phyloP scores from a whole-genome alignment of 2,113 vertebrate genomes.

The Sorex fumeus region DNA sequence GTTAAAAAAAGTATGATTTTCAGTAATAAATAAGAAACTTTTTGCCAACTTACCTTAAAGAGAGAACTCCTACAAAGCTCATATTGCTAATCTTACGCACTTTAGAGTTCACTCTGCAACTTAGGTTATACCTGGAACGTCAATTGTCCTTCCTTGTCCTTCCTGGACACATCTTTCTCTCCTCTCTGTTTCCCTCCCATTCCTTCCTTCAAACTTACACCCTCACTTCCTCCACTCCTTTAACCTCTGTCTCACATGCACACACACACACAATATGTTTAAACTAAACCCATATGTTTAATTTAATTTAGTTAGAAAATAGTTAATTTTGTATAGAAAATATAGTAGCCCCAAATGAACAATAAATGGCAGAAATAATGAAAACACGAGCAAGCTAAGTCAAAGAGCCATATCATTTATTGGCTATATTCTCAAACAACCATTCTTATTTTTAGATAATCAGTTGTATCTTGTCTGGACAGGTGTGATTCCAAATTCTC shows the following conservation, averaged over 20 bases:
- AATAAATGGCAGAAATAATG: conserved; percentile 52
- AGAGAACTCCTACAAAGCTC: conserved; percentile 39
- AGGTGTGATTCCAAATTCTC: conserved; percentile 46
- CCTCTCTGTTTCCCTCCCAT: background rate
- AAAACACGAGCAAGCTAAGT: conserved; percentile 46
- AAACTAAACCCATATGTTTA: background rate
- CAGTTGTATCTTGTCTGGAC: background rate
- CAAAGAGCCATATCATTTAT: conserved; percentile 49
- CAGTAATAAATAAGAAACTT: conserved; percentile 40
- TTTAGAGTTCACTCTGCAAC: background rate
- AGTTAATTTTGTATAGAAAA: too few relatives aligned
- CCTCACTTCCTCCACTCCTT: background rate
- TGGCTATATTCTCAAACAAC: conserved; percentile 44
- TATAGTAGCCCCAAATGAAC: conserved; percentile 11
- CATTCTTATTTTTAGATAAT: conserved; percentile 49
- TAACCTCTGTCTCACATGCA: background rate
- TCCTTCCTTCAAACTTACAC: background rate
- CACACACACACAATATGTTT: background rate
- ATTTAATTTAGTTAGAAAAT: conserved; percentile 55
- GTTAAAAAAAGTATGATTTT: too few relatives aligned
- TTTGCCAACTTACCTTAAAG: conserved; percentile 39
- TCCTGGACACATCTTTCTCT: background rate
- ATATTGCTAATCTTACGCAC: conserved; percentile 27
- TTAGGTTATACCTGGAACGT: conserved; percentile 45
- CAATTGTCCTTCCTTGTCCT: conserved; percentile 16